Percentiles rank a stretch among this genome's conserved stretches.
These are phyloP conservation scores for Tapirus indicus DNA, from an alignment of 2,797 vertebrate genomes.

Conservation along the genomic window DNA sequence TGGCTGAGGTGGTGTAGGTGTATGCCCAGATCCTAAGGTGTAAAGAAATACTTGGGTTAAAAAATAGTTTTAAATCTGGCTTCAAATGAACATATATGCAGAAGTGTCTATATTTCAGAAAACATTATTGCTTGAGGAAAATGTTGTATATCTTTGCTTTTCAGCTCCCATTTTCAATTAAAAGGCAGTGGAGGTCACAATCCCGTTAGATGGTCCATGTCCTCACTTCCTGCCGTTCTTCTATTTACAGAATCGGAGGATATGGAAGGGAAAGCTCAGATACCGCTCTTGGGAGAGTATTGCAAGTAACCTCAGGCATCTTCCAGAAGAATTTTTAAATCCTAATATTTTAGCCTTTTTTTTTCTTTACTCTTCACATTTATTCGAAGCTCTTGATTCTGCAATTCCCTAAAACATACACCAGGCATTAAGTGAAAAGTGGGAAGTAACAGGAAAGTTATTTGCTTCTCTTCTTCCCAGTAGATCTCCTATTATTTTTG, in stretches of 20 bases:
- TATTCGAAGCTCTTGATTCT: conserved; percentile 25
- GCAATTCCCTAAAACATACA: conserved; percentile 48
- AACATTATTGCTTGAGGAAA: not conserved
- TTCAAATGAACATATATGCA: not conserved
- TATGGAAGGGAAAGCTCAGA: not conserved
- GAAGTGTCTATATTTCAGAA: conserved; percentile 5
- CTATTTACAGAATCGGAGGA: not conserved
- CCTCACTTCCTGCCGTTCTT: not conserved
- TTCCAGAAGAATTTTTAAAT: conserved; percentile 9
- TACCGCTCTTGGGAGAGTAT: conserved; percentile 13
- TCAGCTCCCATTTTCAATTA: not conserved
- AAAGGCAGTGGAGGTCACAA: not conserved
- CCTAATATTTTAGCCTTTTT: conserved; percentile 43
- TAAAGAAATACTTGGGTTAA: not conserved
- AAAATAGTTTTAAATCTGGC: not conserved
- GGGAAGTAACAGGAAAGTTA: not conserved
- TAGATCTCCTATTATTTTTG: not conserved
- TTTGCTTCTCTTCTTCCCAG: conserved; percentile 45
- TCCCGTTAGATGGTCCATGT: accelerated
- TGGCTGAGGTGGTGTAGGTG: not conserved
- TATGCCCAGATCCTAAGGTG: not conserved
- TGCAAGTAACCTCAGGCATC: conserved; percentile 64
- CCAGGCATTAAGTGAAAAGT: not conserved
- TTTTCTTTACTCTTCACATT: conserved; percentile 60
- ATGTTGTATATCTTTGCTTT: not conserved